phyloP scores from a whole-genome alignment of 2,113 vertebrate genomes.

The Epinephelus lanceolatus region DNA sequence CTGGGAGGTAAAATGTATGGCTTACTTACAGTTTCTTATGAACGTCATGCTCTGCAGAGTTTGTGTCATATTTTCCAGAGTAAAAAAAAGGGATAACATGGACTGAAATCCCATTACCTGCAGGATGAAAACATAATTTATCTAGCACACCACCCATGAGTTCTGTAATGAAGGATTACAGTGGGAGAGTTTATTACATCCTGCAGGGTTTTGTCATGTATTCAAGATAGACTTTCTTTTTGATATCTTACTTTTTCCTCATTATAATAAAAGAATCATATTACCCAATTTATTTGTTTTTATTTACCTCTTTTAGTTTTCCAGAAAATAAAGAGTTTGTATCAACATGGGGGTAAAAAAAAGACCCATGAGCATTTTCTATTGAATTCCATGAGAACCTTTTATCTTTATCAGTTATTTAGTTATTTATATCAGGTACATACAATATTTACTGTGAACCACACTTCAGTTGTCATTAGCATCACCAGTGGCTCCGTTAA shows the following conservation, averaged over 20 bases:
- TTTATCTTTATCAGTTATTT: not conserved
- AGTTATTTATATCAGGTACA: not conserved
- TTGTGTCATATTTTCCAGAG: not conserved
- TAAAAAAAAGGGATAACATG: not conserved
- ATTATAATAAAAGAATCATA: not conserved
- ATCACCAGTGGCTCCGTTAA: not conserved
- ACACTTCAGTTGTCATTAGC: not conserved
- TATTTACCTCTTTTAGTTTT: not conserved
- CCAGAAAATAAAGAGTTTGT: not conserved
- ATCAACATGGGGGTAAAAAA: no score
- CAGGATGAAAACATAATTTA: not conserved
- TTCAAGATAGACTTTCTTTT: conserved; percentile 1
- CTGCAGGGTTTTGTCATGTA: not conserved
- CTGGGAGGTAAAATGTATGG: not conserved
- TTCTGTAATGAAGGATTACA: not conserved
- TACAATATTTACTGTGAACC: not conserved
- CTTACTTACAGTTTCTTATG: not conserved
- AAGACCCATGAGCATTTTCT: no score
- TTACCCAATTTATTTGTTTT: no score
- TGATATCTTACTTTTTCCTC: not conserved
- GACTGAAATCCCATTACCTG: not conserved
- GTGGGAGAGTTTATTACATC: not conserved
- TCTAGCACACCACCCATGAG: not conserved
- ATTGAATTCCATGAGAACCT: not conserved
- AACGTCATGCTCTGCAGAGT: not conserved